A percentile compares a stretch with the other conserved stretches of the same genome.
These are phyloP conservation scores for Lipotes vexillifer DNA, from an alignment of 2,113 vertebrate species.

Conservation along the genomic window DNA sequence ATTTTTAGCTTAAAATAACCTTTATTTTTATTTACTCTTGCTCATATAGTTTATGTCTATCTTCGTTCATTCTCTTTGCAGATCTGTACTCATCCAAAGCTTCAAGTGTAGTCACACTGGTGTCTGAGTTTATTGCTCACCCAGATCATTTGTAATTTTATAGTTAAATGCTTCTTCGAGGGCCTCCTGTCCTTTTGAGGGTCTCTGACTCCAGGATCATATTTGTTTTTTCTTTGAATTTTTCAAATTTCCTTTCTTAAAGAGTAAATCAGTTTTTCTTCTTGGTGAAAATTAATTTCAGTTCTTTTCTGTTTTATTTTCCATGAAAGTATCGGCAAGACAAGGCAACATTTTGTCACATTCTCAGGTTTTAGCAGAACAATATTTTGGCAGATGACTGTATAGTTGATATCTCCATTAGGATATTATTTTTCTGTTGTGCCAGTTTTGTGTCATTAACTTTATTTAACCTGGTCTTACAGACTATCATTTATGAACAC, in stretches of 20 bases:
- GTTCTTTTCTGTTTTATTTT: not conserved
- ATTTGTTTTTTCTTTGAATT: not conserved
- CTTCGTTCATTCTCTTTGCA: not conserved
- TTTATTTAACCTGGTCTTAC: not conserved
- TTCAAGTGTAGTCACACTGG: not conserved
- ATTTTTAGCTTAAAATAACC: not conserved
- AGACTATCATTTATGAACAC: not conserved
- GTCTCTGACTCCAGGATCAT: not conserved
- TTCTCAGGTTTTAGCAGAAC: not conserved
- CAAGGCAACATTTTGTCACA: not conserved
- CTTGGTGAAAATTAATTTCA: not conserved
- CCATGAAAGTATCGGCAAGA: not conserved
- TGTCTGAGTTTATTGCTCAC: not conserved
- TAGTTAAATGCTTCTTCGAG: not conserved
- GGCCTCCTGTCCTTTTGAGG: not conserved
- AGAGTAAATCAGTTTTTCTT: not conserved
- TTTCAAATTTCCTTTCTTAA: not conserved
- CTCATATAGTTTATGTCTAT: not conserved
- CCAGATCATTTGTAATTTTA: not conserved
- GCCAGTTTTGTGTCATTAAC: not conserved
- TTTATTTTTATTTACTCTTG: not conserved
- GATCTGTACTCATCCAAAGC: not conserved
- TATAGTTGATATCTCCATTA: not conserved
- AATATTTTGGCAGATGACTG: not conserved
- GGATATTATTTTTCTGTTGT: not conserved